phyloP scores from a whole-genome alignment of 1,140 invertebrate species.

The Drosophila neocordata region DNA sequence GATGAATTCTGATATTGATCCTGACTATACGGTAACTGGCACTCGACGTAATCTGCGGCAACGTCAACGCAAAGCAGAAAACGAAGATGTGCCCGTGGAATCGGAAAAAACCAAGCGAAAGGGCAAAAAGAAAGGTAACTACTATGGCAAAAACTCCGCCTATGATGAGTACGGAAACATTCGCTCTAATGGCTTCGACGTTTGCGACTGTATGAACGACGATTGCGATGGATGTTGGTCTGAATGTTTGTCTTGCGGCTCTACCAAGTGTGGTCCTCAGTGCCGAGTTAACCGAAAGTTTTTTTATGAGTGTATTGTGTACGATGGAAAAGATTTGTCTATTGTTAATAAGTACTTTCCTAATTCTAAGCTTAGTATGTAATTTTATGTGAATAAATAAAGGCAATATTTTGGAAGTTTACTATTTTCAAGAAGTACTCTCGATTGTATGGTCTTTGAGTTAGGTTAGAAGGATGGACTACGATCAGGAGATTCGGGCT shows the following conservation, averaged over 20 bases:
- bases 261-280: conserved; percentile 66
- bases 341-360: conserved; percentile 55
- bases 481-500: no score
- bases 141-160: conserved; percentile 43
- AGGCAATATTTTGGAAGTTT: no score
- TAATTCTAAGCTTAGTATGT: background rate
- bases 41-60: conserved; percentile 52
- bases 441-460: no score
- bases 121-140: conserved; percentile 48
- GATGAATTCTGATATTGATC: conserved; percentile 17
- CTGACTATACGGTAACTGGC: conserved; percentile 23
- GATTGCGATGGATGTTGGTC: conserved; percentile 72
- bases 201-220: conserved; percentile 75
- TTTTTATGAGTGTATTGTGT: conserved; percentile 70
- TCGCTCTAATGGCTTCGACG: conserved; percentile 54
- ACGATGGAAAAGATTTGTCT: conserved; percentile 71
- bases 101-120: conserved; percentile 46
- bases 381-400: conserved; percentile 4
- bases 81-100: conserved; percentile 25
- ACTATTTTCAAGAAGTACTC: no score
- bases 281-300: conserved; percentile 71
- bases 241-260: conserved; percentile 63
- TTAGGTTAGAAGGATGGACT: no score
- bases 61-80: conserved; percentile 49
- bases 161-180: conserved; percentile 75